These are phyloP conservation scores for Cepaea nemoralis DNA, from an alignment of 1,140 invertebrate genomes.

Conservation along the genomic window DNA sequence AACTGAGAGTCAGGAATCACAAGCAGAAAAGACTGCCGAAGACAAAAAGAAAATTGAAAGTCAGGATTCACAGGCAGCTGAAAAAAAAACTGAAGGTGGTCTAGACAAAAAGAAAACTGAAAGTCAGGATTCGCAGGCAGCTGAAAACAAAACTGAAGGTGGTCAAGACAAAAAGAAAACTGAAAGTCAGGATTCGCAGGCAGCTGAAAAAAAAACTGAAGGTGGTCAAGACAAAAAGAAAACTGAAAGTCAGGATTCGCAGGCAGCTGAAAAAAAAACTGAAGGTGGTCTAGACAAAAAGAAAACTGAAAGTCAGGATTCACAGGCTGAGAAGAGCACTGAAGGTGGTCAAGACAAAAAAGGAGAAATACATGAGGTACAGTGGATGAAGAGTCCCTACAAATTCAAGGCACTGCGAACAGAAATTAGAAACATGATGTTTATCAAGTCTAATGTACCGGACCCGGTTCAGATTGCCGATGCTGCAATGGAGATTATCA, in stretches of 20 bases:
- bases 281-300: background rate
- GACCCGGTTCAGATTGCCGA: constrained; percentile 19
- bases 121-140: background rate
- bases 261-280: background rate
- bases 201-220: background rate
- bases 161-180: background rate
- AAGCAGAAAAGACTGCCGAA: background rate
- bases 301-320: background rate
- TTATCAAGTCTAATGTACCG: constrained; percentile 34
- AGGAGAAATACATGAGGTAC: background rate
- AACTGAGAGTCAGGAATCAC: background rate
- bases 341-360: constrained; percentile 19
- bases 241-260: background rate
- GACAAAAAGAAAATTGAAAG: background rate
- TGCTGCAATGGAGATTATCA: constrained; percentile 29
- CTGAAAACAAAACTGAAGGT: background rate
- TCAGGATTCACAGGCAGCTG: background rate
- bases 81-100: background rate
- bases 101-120: constrained; percentile 13
- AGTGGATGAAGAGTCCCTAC: constrained; percentile 23
- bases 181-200: background rate
- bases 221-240: constrained; percentile 28
- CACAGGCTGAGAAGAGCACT: background rate
- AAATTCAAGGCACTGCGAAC: constrained; percentile 38
- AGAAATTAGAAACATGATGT: constrained; percentile 37